These are phyloP conservation scores for Parazoanthus atlanticus DNA, from an alignment of 92 coral and sea anemone species.

Conservation along the genomic window DNA sequence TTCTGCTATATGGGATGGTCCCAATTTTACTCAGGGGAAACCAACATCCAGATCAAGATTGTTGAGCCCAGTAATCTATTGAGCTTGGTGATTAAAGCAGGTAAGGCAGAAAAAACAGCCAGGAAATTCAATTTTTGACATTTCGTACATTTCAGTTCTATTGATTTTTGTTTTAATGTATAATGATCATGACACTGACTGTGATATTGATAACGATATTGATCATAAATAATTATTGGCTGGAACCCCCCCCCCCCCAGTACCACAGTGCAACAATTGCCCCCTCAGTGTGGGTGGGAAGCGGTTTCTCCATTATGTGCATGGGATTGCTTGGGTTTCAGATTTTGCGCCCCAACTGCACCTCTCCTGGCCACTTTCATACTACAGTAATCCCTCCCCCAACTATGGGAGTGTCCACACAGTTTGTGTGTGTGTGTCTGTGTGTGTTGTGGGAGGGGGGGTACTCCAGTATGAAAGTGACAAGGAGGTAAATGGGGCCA, in stretches of 20 bases:
- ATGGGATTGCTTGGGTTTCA: no score
- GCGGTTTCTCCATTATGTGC: no score
- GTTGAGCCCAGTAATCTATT: conserved; percentile 36
- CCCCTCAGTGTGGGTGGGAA: no score
- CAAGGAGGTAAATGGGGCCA: conserved; percentile 9
- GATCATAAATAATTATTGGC: no score
- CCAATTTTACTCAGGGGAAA: conserved; percentile 44
- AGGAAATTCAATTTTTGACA: neutral
- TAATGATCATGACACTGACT: no score
- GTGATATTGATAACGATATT: no score
- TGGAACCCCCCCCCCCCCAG: no score
- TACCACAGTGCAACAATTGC: no score
- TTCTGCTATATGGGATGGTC: conserved; percentile 54
- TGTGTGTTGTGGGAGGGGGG: neutral
- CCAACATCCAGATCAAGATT: conserved; percentile 44
- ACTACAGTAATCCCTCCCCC: conserved; percentile 5
- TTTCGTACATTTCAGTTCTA: conserved; percentile 1
- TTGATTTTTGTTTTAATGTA: no score
- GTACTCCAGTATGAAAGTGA: conserved; percentile 10
- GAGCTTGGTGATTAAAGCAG: conserved; percentile 40
- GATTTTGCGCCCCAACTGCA: no score
- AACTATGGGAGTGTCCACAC: neutral
- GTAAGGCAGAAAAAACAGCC: conserved; percentile 6
- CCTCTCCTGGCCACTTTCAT: neutral
- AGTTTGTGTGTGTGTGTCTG: neutral